A percentile compares a stretch with the other conserved stretches of the same genome.
Evolutionary conservation across 2,797 vertebrate species (phyloP).

Genomic region (Pseudochaenichthys georgianus): DNA sequence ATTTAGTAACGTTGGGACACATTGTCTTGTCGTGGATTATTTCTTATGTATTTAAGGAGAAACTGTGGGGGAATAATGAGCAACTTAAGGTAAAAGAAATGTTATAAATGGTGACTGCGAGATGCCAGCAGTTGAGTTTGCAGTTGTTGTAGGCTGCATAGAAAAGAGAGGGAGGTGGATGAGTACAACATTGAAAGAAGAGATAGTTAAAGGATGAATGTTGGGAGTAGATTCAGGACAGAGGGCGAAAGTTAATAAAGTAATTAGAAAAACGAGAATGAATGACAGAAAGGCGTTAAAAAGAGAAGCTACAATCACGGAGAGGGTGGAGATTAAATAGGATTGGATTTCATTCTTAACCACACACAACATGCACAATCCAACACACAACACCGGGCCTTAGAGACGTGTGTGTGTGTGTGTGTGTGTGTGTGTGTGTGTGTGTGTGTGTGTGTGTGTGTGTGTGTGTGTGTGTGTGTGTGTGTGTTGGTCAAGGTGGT

Average conservation of each 20-base stretch:
- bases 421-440: not conserved
- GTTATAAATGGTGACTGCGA: slow-evolving; percentile 10
- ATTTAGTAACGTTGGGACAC: not conserved
- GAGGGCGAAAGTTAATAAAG: slow-evolving; percentile 26
- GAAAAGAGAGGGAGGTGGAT: not conserved
- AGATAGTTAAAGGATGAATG: slow-evolving; percentile 29
- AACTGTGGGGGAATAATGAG: slow-evolving; percentile 1
- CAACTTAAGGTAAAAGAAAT: not conserved
- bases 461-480: slow-evolving; percentile 4
- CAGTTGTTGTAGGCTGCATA: slow-evolving; percentile 6
- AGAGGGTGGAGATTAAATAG: slow-evolving; percentile 57
- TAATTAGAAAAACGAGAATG: slow-evolving; percentile 48
- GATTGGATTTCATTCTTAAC: slow-evolving; percentile 52
- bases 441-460: not conserved
- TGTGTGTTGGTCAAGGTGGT: slow-evolving; percentile 43
- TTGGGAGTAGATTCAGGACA: slow-evolving; percentile 27
- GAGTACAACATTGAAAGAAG: slow-evolving; percentile 13
- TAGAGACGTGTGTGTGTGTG: slow-evolving; percentile 4
- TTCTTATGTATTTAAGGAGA: slow-evolving; percentile 2
- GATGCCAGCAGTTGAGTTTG: slow-evolving; percentile 28
- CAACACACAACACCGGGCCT: slow-evolving; percentile 23
- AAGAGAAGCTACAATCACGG: slow-evolving; percentile 50
- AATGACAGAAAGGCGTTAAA: slow-evolving; percentile 59
- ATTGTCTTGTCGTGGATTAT: not conserved
- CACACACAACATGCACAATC: slow-evolving; percentile 20